Percentiles rank a stretch among this genome's conserved stretches.
Conservation (phyloP, 2,888 invertebrate species). For the Tetropium fuscum region DNA sequence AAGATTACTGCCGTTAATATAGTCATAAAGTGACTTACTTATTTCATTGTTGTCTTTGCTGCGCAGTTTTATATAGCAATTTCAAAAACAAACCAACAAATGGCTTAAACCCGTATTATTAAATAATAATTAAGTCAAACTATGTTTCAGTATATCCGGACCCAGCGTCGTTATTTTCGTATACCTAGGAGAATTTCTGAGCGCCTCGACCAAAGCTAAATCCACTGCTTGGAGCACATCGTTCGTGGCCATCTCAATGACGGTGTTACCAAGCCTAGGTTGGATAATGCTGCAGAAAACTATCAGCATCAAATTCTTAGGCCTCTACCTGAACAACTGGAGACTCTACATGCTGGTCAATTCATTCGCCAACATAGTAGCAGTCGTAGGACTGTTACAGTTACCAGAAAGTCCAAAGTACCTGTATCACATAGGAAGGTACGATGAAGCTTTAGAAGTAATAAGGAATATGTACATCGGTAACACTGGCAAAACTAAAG, state of each 20-base stretch:
- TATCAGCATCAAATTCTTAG: conserved; percentile 33
- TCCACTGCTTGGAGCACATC: conserved; percentile 63
- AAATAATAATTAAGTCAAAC: background rate
- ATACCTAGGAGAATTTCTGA: conserved; percentile 65
- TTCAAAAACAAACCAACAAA: conserved; percentile 3
- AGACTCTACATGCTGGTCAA: conserved; percentile 44
- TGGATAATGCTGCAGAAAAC: conserved; percentile 41
- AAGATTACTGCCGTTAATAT: too few species aligned
- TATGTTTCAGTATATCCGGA: conserved; percentile 61
- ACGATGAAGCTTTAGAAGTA: conserved; percentile 41
- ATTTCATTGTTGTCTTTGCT: too few species aligned
- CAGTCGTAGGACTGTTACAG: conserved; percentile 37
- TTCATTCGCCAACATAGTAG: conserved; percentile 40
- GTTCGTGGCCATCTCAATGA: conserved; percentile 51
- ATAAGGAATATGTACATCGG: conserved; percentile 47
- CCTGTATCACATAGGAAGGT: conserved; percentile 41
- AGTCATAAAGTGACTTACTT: too few species aligned
- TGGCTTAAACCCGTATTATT: too few species aligned
- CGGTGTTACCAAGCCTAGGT: conserved; percentile 37
- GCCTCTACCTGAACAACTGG: conserved; percentile 43
- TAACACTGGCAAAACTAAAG: conserved; percentile 46
- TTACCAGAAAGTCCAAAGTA: conserved; percentile 53
- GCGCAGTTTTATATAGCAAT: background rate
- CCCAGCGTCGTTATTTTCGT: conserved; percentile 65
- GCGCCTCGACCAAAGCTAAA: conserved; percentile 57